Evolutionary conservation across 2,888 invertebrate species (phyloP).

Genomic region (Pharmacophagus antenor): DNA sequence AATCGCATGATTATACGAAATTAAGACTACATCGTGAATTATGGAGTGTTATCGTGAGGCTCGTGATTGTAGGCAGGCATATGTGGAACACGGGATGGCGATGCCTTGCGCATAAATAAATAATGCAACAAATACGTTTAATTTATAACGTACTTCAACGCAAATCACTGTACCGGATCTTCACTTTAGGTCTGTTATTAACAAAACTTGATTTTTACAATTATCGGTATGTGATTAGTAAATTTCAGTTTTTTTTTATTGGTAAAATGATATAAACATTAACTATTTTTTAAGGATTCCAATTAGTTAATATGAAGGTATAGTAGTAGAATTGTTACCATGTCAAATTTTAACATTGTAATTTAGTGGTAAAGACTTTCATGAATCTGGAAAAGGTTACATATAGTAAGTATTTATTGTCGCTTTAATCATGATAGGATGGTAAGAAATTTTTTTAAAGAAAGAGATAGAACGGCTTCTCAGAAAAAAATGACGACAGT

Average conservation of each 20-base stretch:
- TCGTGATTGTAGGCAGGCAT: slow-evolving; percentile 13
- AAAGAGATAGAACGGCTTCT: background rate
- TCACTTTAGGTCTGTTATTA: background rate
- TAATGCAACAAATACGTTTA: slow-evolving; percentile 13
- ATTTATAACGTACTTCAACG: background rate
- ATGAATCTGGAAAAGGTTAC: too few relatives aligned
- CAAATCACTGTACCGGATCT: background rate
- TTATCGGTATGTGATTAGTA: too few relatives aligned
- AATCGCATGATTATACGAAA: slow-evolving; percentile 15
- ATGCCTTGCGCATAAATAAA: slow-evolving; percentile 25
- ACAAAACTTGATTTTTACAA: too few relatives aligned
- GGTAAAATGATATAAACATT: too few relatives aligned
- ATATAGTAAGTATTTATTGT: background rate
- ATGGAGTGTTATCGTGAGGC: slow-evolving; percentile 3
- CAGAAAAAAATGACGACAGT: slow-evolving; percentile 6
- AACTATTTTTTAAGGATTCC: too few relatives aligned
- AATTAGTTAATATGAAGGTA: too few relatives aligned
- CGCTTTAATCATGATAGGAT: background rate
- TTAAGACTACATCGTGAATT: slow-evolving; percentile 20
- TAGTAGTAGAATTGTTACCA: too few relatives aligned
- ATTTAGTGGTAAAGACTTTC: too few relatives aligned
- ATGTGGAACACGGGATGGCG: slow-evolving; percentile 5
- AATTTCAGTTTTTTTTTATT: too few relatives aligned
- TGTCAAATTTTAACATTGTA: too few relatives aligned
- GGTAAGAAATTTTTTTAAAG: slow-evolving; percentile 5